A percentile compares a stretch with the other conserved stretches of the same genome.
These are phyloP conservation scores for Momotus momota DNA, from an alignment of 2,797 vertebrate genomes.

Conservation along the genomic window DNA sequence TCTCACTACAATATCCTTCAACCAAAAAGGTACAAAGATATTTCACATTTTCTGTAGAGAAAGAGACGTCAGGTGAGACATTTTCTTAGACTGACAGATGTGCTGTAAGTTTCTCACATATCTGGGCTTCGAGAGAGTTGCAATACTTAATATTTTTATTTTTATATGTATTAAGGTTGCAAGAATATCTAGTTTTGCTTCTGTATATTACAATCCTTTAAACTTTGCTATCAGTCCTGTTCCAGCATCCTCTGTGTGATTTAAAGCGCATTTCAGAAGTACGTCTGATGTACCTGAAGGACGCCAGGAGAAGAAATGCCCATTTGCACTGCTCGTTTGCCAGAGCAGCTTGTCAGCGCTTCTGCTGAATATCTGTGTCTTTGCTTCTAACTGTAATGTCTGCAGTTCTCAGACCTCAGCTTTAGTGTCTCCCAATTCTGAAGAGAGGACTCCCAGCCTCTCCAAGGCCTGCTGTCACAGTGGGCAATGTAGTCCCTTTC, in stretches of 20 bases:
- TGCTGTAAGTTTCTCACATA: background rate
- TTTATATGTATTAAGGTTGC: background rate
- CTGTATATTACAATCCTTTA: background rate
- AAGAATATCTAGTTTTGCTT: background rate
- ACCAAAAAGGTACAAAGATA: background rate
- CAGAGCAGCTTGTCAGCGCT: background rate
- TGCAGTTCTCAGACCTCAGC: background rate
- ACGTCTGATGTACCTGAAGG: background rate
- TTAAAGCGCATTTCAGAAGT: background rate
- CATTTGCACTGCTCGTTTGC: fast-evolving
- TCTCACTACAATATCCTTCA: background rate
- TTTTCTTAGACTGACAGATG: background rate
- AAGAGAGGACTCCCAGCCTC: background rate
- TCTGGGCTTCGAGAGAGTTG: background rate
- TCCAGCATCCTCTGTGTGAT: background rate
- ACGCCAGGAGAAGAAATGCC: background rate
- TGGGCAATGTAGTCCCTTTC: background rate
- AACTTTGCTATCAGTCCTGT: background rate
- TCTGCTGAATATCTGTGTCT: background rate
- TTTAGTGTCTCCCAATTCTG: background rate
- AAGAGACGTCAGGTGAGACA: background rate
- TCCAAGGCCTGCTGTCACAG: background rate
- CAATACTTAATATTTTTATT: background rate
- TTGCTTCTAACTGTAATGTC: background rate
- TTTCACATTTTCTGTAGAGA: background rate